Evolutionary conservation across 1,140 invertebrate species (phyloP), one percentile per base, ranked within the genome.

Genomic region (Tetramorium simillimum): DNA sequence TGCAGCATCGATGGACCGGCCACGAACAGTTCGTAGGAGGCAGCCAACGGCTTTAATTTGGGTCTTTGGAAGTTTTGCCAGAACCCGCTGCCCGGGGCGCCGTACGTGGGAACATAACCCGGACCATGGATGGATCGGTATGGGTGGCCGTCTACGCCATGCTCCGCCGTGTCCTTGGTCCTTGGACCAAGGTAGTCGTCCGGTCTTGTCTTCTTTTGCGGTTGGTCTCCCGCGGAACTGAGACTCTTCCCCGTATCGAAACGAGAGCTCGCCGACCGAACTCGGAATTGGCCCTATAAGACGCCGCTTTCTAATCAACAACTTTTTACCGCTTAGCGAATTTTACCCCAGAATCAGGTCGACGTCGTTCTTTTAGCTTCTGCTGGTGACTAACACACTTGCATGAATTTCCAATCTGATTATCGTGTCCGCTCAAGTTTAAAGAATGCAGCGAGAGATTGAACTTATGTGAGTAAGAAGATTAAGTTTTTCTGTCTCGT

Each of bases 11-110:
- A 80, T 92, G 76, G 88, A 90, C 86, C 86, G 85, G 73, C 72
- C 87, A 80, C 77, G 88, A 90, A 90, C 88, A 88, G 87, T 90
- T 93, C 88, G 92, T 93, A 93, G 92, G 92, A 92, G 91, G 92
- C 86, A 91, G 91, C 90, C 81, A 90, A 78, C 89, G 84, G 89
- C 89, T 93, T 94, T 94, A 94, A 94, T 94, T 94, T 94, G 93
- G 93, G 91, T 93, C 91, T 90, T 86, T 70, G 84, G 87, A 73
- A 93, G 90, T 92, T 92, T 92, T 81, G 91, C 88, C 91, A 91
- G 91, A 92, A 88, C 73, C 91, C 90, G 86, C 91, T 88, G 93
- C 93, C 93, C 76, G 92, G 90, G 92, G 93, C 93, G 90, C 88
- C 90, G 87, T 94, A 93, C 92, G 93, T 94, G 93, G 93, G 93